These are phyloP conservation scores for Clamator glandarius DNA, from an alignment of 2,797 vertebrate genomes.

Conservation along the genomic window DNA sequence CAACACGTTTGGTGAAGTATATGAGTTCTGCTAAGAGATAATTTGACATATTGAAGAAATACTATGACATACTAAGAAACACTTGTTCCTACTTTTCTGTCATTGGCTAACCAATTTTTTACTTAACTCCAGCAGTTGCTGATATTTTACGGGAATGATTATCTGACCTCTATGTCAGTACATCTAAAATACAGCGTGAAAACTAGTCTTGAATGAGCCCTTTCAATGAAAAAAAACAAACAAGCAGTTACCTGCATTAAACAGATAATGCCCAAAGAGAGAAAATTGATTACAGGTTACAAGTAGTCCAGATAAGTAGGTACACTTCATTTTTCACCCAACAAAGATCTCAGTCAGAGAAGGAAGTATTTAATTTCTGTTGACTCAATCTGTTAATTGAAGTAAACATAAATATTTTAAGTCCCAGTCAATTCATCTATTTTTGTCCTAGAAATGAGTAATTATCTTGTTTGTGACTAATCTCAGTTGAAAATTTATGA, in stretches of 20 bases:
- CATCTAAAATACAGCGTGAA: background rate
- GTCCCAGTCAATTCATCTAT: background rate
- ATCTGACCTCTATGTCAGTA: background rate
- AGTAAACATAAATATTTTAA: slow-evolving; percentile 8
- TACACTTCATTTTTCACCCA: background rate
- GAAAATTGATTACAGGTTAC: background rate
- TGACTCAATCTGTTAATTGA: slow-evolving; percentile 18
- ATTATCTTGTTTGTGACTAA: slow-evolving; percentile 31
- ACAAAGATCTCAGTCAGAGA: slow-evolving; percentile 23
- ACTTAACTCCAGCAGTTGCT: fast-evolving
- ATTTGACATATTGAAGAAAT: background rate
- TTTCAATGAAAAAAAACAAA: background rate
- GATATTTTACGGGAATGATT: background rate
- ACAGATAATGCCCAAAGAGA: background rate
- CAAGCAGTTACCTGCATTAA: background rate
- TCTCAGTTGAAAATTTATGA: background rate
- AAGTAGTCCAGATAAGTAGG: background rate
- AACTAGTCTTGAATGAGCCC: background rate
- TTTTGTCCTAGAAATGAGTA: slow-evolving; percentile 8
- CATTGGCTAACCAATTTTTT: background rate
- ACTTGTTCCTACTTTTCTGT: background rate
- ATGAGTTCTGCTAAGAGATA: background rate
- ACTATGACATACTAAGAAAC: no score
- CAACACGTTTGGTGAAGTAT: background rate
- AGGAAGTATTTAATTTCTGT: slow-evolving; percentile 33